Evolutionary conservation across 2,113 vertebrate genomes (phyloP), one percentile per base, ranked within the genome.

Genomic region (Ivindomyrus marchei): DNA sequence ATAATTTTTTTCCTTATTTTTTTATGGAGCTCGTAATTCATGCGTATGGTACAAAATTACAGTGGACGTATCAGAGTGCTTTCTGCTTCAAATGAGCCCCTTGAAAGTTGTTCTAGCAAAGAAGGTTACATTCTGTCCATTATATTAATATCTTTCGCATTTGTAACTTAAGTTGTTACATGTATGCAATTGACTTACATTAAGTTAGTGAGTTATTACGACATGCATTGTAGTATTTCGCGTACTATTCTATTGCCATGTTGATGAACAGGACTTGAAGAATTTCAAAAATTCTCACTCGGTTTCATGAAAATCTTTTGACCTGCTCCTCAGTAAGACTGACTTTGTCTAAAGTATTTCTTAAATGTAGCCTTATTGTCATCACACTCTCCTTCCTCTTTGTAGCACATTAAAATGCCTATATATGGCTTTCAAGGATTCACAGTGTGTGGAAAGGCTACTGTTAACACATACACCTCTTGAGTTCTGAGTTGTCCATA

Each of bases 381-480:
- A 85, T 50, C 27, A 62, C 58, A 46, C 77, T 31, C 13, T 53
- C 27, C 92, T 94, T 95, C 93, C 93, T 92, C 88, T 86, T 89
- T 45, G 88, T 36, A 52, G 42, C 42, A 88, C 19, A 91, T 53
- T 1, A 19, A 24, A 89, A 24, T 87, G 87, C 88, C 91, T 91
- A 93, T 95, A 94, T 95, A 94, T 93, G 93, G 93, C 56, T 92
- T 87, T 91, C 88, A 90, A 62, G 87, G 87, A 89, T 91, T 90
- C 91, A 91, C 70, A 92, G 77, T 86, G 90, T 91, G 86, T 27
- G 2, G 77, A 91, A 86, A 53, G 89, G 13, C n/a, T 21, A 47
- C 56, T 91, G 74, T 92, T 90, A 91, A 31, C 91, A 91, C 15
- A 58, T 24, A 27, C 47, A 80, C 24, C 45, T 84, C 74, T 91